Evolutionary conservation across 2,888 invertebrate species (phyloP).

Genomic region (Cephus spinipes): DNA sequence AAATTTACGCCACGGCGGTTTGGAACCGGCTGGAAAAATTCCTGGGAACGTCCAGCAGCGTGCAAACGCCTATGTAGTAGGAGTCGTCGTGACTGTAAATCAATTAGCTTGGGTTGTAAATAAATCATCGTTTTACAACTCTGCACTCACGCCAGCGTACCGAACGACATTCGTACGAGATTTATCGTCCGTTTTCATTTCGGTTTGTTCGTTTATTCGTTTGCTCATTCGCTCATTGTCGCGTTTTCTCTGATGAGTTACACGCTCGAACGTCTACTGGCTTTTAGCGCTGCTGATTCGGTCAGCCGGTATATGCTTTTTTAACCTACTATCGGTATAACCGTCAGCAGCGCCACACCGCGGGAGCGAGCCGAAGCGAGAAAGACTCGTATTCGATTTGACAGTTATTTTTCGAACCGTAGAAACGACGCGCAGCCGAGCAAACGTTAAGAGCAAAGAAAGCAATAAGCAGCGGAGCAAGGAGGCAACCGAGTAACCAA

Average conservation of each 20-base stretch:
- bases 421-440: background rate
- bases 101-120: constrained; percentile 64
- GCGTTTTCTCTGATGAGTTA: background rate
- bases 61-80: constrained; percentile 39
- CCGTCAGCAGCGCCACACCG: background rate
- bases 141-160: constrained; percentile 41
- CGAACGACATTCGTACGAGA: constrained; percentile 58
- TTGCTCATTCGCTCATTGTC: background rate
- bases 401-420: background rate
- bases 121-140: constrained; percentile 66
- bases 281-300: background rate
- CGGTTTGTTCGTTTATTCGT: constrained; percentile 27
- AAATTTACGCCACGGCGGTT: background rate
- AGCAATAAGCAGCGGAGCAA: background rate
- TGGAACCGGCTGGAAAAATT: constrained; percentile 25
- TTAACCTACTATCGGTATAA: background rate
- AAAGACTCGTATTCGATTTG: background rate
- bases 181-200: constrained; percentile 60
- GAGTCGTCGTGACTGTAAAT: constrained; percentile 59
- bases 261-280: background rate
- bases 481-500: background rate
- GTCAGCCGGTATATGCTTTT: background rate
- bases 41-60: constrained; percentile 35
- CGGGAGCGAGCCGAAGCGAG: background rate
- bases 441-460: background rate